A percentile compares a stretch with the other conserved stretches of the same genome.
Evolutionary conservation across 2,797 vertebrate genomes (phyloP).

Genomic region (Girardinus metallicus): DNA sequence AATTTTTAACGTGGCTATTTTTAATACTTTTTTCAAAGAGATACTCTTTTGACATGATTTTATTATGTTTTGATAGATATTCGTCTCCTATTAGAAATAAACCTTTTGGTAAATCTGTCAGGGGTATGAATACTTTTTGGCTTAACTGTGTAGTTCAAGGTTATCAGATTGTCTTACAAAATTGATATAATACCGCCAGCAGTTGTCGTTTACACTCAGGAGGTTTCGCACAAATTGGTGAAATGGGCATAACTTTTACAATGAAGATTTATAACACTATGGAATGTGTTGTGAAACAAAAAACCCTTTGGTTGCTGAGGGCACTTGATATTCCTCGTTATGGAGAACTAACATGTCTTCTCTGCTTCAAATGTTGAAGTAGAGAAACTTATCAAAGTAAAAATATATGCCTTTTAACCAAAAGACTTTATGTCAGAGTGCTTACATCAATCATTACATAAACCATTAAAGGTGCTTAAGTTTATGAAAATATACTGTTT

Average conservation of each 20-base stretch:
- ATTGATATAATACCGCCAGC: neutral
- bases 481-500: neutral
- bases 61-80: neutral
- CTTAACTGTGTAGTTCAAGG: neutral
- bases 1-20: neutral
- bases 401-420: neutral
- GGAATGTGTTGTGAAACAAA: neutral
- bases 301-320: neutral
- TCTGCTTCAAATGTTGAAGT: neutral
- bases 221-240: neutral
- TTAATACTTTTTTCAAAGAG: neutral
- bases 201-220: neutral
- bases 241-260: neutral
- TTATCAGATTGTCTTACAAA: constrained; percentile 1
- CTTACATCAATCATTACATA: neutral
- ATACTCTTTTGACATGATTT: neutral
- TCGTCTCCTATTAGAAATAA: neutral
- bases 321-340: neutral
- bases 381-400: neutral
- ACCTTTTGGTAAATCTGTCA: neutral
- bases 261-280: neutral
- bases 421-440: neutral
- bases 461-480: neutral
- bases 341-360: neutral
- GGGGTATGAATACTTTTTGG: neutral